Evolutionary conservation across 2,797 vertebrate genomes (phyloP).

Genomic region (Paratrypauchen microcephalus): DNA sequence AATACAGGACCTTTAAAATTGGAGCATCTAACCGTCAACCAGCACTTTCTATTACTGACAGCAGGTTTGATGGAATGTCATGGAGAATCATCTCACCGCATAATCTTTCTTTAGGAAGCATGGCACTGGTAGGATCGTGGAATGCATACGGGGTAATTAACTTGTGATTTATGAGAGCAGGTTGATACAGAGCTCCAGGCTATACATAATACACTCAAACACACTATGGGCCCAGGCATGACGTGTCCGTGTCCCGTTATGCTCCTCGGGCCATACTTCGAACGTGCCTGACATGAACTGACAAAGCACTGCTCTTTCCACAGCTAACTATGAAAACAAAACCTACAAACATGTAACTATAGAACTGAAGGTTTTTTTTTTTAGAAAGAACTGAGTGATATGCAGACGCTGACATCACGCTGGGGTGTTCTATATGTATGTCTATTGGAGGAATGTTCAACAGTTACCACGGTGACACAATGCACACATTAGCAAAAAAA

Average conservation of each 20-base stretch:
- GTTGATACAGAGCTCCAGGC: background rate
- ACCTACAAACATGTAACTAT: background rate
- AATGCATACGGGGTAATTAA: too few relatives aligned
- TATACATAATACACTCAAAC: background rate
- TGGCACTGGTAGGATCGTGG: background rate
- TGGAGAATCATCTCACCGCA: background rate
- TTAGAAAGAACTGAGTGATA: too few relatives aligned
- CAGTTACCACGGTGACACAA: too few relatives aligned
- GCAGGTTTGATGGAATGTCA: too few relatives aligned
- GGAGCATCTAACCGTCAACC: too few relatives aligned
- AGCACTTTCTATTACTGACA: too few relatives aligned
- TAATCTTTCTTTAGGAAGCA: background rate
- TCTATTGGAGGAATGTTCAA: too few relatives aligned
- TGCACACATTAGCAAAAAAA: too few relatives aligned
- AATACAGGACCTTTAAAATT: too few relatives aligned
- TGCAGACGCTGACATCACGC: too few relatives aligned
- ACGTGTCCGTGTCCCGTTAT: background rate
- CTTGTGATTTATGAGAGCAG: conserved; percentile 1
- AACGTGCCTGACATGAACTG: background rate
- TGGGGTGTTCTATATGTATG: too few relatives aligned
- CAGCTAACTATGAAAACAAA: background rate
- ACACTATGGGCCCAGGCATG: background rate
- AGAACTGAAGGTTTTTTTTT: too few relatives aligned
- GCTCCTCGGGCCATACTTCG: conserved; percentile 5
- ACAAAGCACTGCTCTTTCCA: background rate